Base-by-base conservation (phyloP, 2,797 vertebrate species). In the Lagocephalus sceleratus region DNA sequence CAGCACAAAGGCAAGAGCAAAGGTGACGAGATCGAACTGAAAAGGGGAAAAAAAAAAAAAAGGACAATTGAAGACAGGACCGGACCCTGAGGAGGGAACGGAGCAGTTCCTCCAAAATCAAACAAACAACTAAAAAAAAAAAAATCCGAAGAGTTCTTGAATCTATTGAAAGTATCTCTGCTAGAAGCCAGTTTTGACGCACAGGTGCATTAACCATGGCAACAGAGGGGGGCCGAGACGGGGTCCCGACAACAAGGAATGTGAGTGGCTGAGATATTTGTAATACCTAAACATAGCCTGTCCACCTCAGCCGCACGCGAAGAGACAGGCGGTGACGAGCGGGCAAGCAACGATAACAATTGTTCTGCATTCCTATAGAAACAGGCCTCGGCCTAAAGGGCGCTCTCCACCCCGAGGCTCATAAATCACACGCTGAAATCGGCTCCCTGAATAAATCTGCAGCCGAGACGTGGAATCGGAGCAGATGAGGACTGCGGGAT, bases 251-350 rank as follows among this genome's bases (percentile, higher is more conserved):
- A 60, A 57, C 75, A 86, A n/a, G 85, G 84, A 91, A 89, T 88
- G 84, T 19, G 51, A 84, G 70, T 32, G 71, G 78, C 75, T 71
- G 60, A 82, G 75, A 90, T 89, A 87, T 90, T 85, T 91, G 83
- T 75, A 88, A 88, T 88, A 85, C 71, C 81, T 83, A 85, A 90
- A 88, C 84, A 83, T 77, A 81, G 85, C 73, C 81, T 84, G 78
- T 86, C 82, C 86, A 88, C 88, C 87, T 63, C 83, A 87, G 88
- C 86, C 87, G 87, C 84, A 82, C 65, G 50, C 62, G 6, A 71
- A 83, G 75, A 63, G 73, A 86, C 75, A 81, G 72, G 78, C 80
- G 77, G 54, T 66, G 74, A 68, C 65, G 82, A 71, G 68, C 56
- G 53, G 60, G 52, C 68, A 74, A 75, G 71, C 68, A 73, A 66